Conservation (phyloP, 1,140 invertebrate genomes). For the Achroia grisella region DNA sequence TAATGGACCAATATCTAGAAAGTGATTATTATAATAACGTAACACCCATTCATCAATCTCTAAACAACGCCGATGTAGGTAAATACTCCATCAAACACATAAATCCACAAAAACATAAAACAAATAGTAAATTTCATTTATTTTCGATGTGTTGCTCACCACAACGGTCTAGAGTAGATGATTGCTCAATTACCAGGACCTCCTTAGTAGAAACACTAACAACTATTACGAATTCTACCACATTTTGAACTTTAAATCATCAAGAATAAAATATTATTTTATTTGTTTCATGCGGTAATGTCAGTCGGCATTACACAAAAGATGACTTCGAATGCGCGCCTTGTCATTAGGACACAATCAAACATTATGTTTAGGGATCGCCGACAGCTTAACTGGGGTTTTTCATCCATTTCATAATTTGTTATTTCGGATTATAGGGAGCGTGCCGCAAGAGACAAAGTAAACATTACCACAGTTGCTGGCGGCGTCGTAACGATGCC, state of each 20-base stretch:
- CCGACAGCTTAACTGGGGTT: slow-evolving; percentile 66
- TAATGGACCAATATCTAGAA: too few relatives aligned
- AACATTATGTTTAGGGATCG: slow-evolving; percentile 70
- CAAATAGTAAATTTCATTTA: slow-evolving; percentile 67
- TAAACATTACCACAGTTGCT: slow-evolving; percentile 46
- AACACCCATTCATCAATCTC: too few relatives aligned
- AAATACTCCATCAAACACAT: slow-evolving; percentile 3
- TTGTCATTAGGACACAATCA: slow-evolving; percentile 70
- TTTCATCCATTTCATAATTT: slow-evolving; percentile 70
- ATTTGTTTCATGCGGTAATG: slow-evolving; percentile 18
- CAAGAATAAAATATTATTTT: slow-evolving; percentile 27
- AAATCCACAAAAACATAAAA: slow-evolving; percentile 41
- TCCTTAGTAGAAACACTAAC: slow-evolving; percentile 63
- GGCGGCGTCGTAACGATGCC: slow-evolving; percentile 25
- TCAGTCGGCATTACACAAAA: slow-evolving; percentile 63
- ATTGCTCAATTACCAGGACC: slow-evolving; percentile 72
- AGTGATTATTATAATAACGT: too few relatives aligned
- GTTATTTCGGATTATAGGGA: slow-evolving; percentile 64
- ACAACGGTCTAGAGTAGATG: slow-evolving; percentile 66
- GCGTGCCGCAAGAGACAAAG: slow-evolving; percentile 62
- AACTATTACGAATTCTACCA: slow-evolving; percentile 10
- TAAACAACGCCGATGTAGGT: too few relatives aligned
- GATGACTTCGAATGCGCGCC: slow-evolving; percentile 56
- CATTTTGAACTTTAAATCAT: slow-evolving; percentile 28
- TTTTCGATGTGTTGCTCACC: slow-evolving; percentile 62